Evolutionary conservation across 2,888 invertebrate species (phyloP), one percentile per base, ranked within the genome.

Genomic region (Danaus chrysippus): DNA sequence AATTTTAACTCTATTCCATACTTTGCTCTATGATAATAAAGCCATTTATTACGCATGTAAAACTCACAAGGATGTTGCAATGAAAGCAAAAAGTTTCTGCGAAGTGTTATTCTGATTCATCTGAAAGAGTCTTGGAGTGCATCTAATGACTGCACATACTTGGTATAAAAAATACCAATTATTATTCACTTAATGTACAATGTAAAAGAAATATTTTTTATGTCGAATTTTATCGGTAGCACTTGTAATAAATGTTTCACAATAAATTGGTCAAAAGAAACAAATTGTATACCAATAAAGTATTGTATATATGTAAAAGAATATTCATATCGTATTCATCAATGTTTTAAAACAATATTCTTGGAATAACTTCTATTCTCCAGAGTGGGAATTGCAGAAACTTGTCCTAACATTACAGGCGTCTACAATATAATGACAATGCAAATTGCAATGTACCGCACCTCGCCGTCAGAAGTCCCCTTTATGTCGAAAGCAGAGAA

Each of bases 11-110:
- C 72, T 71, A 75, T 79, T 71, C 75, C 73, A 76, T 79, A 79
- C 75, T 77, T 76, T 75, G 71, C 76, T 76, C 72, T 79, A 79
- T 79, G 78, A 77, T 81, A 82, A 83, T 81, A 82, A 80, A 77
- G 75, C 76, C 76, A 83, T 83, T 82, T 83, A 81, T 84, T 78
- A 81, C 79, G 77, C 75, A 79, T 79, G 79, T 81, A 78, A 76
- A 79, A 78, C 71, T 76, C 69, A 63, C 71, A 72, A 71, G 75
- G 79, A 71, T 79, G 76, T 76, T 59, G 63, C 62, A 44, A 58
- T 62, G 64, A 61, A 60, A 68, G 61, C 56, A 57, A 34, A 52
- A 61, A 68, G 61, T 68, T 67, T 44, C 59, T 64, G 58, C 58
- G 52, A 65, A 67, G 57, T 80, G 79, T 83, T 84, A 82, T 80